phyloP scores from a whole-genome alignment of 1,140 invertebrate species.

The Halotydeus destructor region DNA sequence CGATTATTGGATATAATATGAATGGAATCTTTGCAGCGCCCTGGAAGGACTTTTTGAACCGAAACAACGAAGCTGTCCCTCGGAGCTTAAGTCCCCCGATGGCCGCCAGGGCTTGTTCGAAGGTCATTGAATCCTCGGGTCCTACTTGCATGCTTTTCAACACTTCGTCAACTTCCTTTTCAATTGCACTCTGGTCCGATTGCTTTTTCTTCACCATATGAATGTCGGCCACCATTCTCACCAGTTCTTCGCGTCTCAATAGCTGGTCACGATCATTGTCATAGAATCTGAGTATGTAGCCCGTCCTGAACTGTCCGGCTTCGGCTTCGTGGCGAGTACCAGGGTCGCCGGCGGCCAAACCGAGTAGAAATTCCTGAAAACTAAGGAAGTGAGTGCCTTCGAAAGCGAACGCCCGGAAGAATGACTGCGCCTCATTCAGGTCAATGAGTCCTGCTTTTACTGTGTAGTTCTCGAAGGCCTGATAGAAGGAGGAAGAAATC shows the following conservation, averaged over 20 bases:
- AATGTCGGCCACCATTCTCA: slow-evolving; percentile 4
- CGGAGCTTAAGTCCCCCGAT: too few relatives aligned
- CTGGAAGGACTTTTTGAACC: too few relatives aligned
- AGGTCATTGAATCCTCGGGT: too few relatives aligned
- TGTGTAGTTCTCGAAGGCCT: too few relatives aligned
- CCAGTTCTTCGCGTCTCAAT: slow-evolving; percentile 14
- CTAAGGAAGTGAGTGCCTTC: slow-evolving; percentile 17
- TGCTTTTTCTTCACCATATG: background rate
- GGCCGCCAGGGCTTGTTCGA: too few relatives aligned
- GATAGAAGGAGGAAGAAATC: too few relatives aligned
- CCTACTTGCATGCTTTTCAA: too few relatives aligned
- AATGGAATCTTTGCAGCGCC: too few relatives aligned
- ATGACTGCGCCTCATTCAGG: too few relatives aligned
- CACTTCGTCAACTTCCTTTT: slow-evolving; percentile 8
- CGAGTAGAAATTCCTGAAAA: slow-evolving; percentile 29
- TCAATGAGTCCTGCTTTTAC: too few relatives aligned
- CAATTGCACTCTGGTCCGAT: slow-evolving; percentile 3
- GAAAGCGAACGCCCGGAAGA: slow-evolving; percentile 11
- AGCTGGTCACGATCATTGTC: slow-evolving; percentile 26
- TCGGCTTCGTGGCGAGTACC: slow-evolving; percentile 32
- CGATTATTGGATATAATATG: too few relatives aligned
- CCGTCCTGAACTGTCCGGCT: slow-evolving; percentile 33
- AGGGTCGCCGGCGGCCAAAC: slow-evolving; percentile 31
- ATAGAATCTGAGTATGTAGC: slow-evolving; percentile 35
- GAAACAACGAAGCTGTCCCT: too few relatives aligned